phyloP scores from a whole-genome alignment of 1,140 invertebrate species.

The Hyles euphorbiae region DNA sequence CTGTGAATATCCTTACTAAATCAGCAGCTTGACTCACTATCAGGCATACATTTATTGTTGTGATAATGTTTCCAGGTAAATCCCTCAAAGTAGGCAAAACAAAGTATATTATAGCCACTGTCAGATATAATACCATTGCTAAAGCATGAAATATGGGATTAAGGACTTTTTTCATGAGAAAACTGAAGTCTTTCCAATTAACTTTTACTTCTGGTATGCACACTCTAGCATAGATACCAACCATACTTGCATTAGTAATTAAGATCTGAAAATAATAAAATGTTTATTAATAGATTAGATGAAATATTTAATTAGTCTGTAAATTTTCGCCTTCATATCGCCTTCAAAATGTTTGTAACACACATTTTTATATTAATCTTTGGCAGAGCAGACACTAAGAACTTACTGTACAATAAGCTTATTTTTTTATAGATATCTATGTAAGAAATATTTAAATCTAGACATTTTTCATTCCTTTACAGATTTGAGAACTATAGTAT shows the following conservation, averaged over 20 bases:
- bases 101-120: conserved; percentile 88
- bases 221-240: conserved; percentile 82
- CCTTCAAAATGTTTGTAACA: too few species aligned
- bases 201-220: conserved; percentile 82
- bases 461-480: too few species aligned
- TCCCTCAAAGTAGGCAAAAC: conserved; percentile 88
- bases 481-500: too few species aligned
- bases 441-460: too few species aligned
- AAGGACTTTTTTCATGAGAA: conserved; percentile 83
- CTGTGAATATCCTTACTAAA: conserved; percentile 85
- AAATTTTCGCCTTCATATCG: too few species aligned
- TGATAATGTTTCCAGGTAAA: conserved; percentile 88
- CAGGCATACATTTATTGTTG: conserved; percentile 85
- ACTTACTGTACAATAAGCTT: too few species aligned
- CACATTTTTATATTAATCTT: too few species aligned
- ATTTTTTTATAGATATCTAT: too few species aligned
- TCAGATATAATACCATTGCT: conserved; percentile 81
- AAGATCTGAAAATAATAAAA: conserved; percentile 44
- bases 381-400: too few species aligned
- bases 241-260: conserved; percentile 56
- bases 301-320: too few species aligned
- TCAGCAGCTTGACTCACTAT: conserved; percentile 85
- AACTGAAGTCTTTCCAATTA: conserved; percentile 82
- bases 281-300: too few species aligned
- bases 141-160: conserved; percentile 86